A percentile compares a stretch with the other conserved stretches of the same genome.
phyloP scores from a whole-genome alignment of 1,140 invertebrate genomes.

The Elysia chlorotica region DNA sequence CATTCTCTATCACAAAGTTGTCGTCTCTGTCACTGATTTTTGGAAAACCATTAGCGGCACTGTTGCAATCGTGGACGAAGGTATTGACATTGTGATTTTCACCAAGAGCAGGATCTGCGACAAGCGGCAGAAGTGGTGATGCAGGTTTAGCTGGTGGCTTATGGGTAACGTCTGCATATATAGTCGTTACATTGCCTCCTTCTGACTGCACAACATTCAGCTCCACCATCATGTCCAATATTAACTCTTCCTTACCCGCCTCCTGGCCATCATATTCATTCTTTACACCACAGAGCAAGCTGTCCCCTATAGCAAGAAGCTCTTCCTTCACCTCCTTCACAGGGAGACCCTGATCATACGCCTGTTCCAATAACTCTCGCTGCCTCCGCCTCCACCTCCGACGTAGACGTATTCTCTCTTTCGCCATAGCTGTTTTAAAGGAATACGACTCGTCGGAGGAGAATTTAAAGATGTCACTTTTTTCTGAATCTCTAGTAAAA shows the following conservation, averaged over 20 bases:
- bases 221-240: slow-evolving; percentile 9
- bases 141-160: no score
- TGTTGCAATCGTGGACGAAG: no score
- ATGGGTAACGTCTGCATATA: slow-evolving; percentile 7
- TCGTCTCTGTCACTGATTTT: no score
- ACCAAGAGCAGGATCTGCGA: no score
- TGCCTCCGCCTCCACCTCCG: slow-evolving; percentile 5
- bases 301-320: not conserved
- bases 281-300: not conserved
- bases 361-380: not conserved
- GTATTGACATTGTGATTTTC: no score
- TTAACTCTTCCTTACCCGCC: not conserved
- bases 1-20: no score
- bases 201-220: slow-evolving; percentile 3
- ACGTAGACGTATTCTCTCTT: slow-evolving; percentile 12
- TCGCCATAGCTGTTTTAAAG: slow-evolving; percentile 21
- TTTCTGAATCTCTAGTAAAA: slow-evolving; percentile 20
- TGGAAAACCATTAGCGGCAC: no score
- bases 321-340: not conserved
- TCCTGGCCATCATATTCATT: not conserved
- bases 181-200: slow-evolving; percentile 4
- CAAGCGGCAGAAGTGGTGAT: no score
- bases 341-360: not conserved
- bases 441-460: slow-evolving; percentile 13
- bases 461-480: slow-evolving; percentile 18